A percentile compares a stretch with the other conserved stretches of the same genome.
Conservation (phyloP, 2,113 vertebrate genomes). For the Rhadina sibilatrix region DNA sequence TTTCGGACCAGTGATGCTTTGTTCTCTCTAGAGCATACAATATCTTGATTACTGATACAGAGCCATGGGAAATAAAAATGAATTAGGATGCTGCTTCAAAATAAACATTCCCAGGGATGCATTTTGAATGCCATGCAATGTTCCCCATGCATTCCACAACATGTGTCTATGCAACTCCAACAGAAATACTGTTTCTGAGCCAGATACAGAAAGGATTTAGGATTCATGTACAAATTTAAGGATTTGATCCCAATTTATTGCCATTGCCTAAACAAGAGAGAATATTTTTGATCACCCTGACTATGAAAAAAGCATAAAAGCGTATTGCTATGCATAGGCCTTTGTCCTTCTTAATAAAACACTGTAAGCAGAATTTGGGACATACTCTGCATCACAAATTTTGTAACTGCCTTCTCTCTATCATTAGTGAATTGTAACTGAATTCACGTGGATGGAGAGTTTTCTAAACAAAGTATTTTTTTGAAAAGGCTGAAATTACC, state of each 20-base stretch:
- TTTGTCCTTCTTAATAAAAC: neutral
- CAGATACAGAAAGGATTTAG: neutral
- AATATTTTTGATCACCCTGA: neutral
- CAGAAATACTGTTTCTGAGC: neutral
- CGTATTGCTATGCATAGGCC: neutral
- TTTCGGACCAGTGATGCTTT: neutral
- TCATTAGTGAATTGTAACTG: conserved; percentile 55
- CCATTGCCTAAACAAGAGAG: neutral
- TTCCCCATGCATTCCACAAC: neutral
- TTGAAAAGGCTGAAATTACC: conserved; percentile 36
- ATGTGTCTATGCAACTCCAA: neutral
- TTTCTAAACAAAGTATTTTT: conserved; percentile 54
- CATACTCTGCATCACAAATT: neutral
- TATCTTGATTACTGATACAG: neutral
- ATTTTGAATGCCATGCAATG: neutral
- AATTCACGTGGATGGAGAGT: conserved; percentile 42
- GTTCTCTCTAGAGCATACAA: neutral
- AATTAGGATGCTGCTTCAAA: neutral
- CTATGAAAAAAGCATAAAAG: neutral
- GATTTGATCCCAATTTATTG: neutral
- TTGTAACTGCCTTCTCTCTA: conserved; percentile 28
- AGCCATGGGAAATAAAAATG: neutral
- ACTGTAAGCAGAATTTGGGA: neutral
- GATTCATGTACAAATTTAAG: neutral
- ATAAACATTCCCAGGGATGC: neutral